These are phyloP conservation scores for Ceratina australensis DNA, from an alignment of 1,140 invertebrate species.

Conservation along the genomic window DNA sequence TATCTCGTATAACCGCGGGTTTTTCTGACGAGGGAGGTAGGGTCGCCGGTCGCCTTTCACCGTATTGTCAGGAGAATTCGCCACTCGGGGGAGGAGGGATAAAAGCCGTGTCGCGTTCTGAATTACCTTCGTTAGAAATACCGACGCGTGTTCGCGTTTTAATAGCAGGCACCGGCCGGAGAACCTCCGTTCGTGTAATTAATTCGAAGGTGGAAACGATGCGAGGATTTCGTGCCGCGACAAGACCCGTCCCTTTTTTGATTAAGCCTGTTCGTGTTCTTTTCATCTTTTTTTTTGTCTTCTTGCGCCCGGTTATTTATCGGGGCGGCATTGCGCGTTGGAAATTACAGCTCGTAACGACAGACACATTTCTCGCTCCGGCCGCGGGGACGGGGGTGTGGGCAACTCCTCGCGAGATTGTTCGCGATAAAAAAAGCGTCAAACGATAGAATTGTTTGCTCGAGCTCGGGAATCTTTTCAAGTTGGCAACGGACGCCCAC, in stretches of 20 bases:
- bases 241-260: background rate
- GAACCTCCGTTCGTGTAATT: conserved; percentile 24
- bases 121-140: conserved; percentile 41
- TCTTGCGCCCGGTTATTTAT: background rate
- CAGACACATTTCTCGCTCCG: no score
- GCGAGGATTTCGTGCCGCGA: conserved; percentile 2
- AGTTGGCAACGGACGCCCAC: background rate
- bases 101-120: background rate
- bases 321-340: background rate
- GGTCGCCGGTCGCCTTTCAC: background rate
- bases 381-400: no score
- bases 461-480: background rate
- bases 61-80: conserved; percentile 27
- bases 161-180: background rate
- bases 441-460: background rate
- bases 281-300: no score
- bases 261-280: background rate
- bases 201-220: conserved; percentile 32
- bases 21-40: background rate
- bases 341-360: background rate
- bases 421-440: background rate
- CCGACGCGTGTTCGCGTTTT: conserved; percentile 36
- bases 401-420: conserved; percentile 2
- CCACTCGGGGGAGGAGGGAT: background rate
- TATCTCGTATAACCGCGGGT: background rate